Evolutionary conservation across 2,888 invertebrate species (phyloP), one percentile per base, ranked within the genome.

Genomic region (Eupeodes latifasciatus): DNA sequence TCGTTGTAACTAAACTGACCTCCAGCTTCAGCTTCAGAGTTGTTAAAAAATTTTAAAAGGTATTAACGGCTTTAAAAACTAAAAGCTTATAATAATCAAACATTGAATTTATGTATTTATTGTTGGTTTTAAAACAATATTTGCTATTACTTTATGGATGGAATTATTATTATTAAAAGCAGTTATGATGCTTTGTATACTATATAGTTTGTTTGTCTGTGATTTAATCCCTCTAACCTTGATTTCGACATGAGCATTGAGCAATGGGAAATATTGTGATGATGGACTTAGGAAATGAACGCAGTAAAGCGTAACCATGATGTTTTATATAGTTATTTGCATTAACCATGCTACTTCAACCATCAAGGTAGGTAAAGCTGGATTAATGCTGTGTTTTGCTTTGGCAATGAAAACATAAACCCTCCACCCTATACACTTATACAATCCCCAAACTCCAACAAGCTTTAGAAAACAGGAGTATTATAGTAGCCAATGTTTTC

Each of bases 221-320:
- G 53, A 47, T 61, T 51, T 76, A 47, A 82, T 82, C 81, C 62
- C 62, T 34, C 4, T 64, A 69, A 51, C 81, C 76, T 71, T 76
- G 78, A 51, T 67, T 53, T 53, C 40, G 55, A 59, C 82, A 72
- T 77, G 71, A 40, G 40, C 40, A 40, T n/a, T n/a, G 36, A 75
- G 51, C 62, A 40, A 36, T 53, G 40, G 40, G 16, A 53, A 61
- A 77, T 36, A 69, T 53, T 27, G 27, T 27, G 40, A 40, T 53
- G 51, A 49, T 69, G 82, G 44, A 76, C 40, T 62, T 57, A 47
- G 57, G 47, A 47, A 67, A 44, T 36, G 4, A 7, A 36, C 19
- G 44, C 51, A 53, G 14, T n/a, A 40, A 36, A 64, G 14, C 49
- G 64, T 74, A 47, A 49, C 44, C 51, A 66, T 66, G 76, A n/a